Evolutionary conservation across 1,140 invertebrate genomes (phyloP).

Genomic region (Sinella curviseta): DNA sequence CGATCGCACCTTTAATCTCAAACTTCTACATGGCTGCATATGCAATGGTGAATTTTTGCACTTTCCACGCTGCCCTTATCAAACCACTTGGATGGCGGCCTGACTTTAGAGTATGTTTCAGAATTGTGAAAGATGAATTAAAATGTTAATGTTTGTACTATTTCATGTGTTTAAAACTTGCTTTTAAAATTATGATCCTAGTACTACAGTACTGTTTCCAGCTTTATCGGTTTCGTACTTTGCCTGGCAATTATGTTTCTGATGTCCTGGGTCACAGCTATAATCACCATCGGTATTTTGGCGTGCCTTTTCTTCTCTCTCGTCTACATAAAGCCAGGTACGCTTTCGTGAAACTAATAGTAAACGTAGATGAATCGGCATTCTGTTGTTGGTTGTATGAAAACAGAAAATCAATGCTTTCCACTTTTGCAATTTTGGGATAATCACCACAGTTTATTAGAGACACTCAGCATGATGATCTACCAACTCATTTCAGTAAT

Average conservation of each 20-base stretch:
- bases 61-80: slow-evolving; percentile 64
- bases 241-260: slow-evolving; percentile 87
- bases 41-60: slow-evolving; percentile 68
- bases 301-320: slow-evolving; percentile 60
- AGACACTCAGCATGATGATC: not conserved
- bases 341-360: not conserved
- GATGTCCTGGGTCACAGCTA: slow-evolving; percentile 83
- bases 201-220: slow-evolving; percentile 62
- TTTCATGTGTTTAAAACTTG: not conserved
- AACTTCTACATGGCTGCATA: slow-evolving; percentile 98
- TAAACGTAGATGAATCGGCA: not conserved
- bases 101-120: slow-evolving; percentile 69
- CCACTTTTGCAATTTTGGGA: not conserved
- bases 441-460: not conserved
- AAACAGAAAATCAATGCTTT: not conserved
- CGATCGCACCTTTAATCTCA: slow-evolving; percentile 93
- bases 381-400: not conserved
- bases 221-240: slow-evolving; percentile 58
- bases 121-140: slow-evolving; percentile 3
- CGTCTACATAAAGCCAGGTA: slow-evolving; percentile 52
- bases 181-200: slow-evolving; percentile 43
- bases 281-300: slow-evolving; percentile 61
- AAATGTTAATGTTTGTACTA: not conserved
- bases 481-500: not conserved
- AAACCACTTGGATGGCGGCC: slow-evolving; percentile 72